phyloP scores from a whole-genome alignment of 1,140 invertebrate genomes.

The Hyposmocoma kahamanoa region DNA sequence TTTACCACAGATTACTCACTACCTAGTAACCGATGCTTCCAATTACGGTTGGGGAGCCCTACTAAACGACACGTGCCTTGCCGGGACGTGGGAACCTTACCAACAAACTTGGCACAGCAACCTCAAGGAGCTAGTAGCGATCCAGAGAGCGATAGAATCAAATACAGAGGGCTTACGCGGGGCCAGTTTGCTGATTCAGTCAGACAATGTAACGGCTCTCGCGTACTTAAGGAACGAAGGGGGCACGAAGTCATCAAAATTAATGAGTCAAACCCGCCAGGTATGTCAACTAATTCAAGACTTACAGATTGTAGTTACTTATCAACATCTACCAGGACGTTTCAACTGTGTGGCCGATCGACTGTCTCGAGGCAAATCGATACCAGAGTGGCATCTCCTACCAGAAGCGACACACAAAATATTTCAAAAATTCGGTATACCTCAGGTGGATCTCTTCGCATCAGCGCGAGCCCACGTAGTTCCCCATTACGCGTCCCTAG shows the following conservation, averaged over 20 bases:
- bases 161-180: too few relatives aligned
- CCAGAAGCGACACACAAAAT: conserved; percentile 16
- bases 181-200: background rate
- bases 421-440: conserved; percentile 22
- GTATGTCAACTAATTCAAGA: background rate
- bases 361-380: conserved; percentile 3
- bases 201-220: background rate
- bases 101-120: background rate
- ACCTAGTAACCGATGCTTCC: background rate
- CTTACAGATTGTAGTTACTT: background rate
- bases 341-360: conserved; percentile 1
- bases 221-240: background rate
- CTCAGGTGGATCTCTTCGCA: conserved; percentile 32
- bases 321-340: background rate
- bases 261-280: background rate
- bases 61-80: background rate
- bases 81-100: background rate
- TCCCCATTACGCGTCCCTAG: conserved; percentile 20
- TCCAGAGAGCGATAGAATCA: background rate
- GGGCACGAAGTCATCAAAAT: background rate
- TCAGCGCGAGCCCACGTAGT: conserved; percentile 18
- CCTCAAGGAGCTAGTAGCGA: background rate
- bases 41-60: background rate
- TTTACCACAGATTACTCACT: background rate
- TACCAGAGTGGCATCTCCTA: conserved; percentile 28